Conservation (phyloP, 1,140 invertebrate species). For the Reticulitermes speratus region DNA sequence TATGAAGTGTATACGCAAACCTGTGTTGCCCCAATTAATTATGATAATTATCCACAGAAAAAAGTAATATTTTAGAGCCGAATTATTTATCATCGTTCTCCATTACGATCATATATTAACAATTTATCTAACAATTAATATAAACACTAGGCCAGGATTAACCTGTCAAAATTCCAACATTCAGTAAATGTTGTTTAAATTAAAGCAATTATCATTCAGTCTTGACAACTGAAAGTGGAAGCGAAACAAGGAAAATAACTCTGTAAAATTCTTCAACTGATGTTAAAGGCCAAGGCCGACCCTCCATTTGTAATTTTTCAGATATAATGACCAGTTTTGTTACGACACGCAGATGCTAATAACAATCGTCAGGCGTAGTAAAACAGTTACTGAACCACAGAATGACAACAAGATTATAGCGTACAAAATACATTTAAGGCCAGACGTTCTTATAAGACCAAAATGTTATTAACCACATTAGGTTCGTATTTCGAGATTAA, state of each 20-base stretch:
- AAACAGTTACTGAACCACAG: not conserved
- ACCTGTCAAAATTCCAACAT: not conserved
- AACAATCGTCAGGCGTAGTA: not conserved
- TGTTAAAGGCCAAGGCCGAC: not conserved
- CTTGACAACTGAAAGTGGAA: not conserved
- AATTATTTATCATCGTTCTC: not conserved
- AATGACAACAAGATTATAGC: not conserved
- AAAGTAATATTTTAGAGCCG: not conserved
- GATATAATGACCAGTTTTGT: not conserved
- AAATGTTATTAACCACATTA: not conserved
- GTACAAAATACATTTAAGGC: not conserved
- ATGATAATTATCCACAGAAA: not conserved
- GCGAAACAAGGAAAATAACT: not conserved
- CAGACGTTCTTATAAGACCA: not conserved
- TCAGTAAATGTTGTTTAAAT: not conserved
- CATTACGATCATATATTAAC: not conserved
- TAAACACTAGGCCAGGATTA: not conserved
- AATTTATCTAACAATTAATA: not conserved
- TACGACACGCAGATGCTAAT: not conserved
- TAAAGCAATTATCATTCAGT: not conserved
- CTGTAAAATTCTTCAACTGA: not conserved
- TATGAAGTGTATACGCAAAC: not conserved
- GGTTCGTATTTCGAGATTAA: too few relatives aligned
- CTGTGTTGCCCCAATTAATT: not conserved
- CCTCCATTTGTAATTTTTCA: not conserved